Base-by-base conservation (phyloP, 2,113 vertebrate genomes). In the Rhipidura dahli region DNA sequence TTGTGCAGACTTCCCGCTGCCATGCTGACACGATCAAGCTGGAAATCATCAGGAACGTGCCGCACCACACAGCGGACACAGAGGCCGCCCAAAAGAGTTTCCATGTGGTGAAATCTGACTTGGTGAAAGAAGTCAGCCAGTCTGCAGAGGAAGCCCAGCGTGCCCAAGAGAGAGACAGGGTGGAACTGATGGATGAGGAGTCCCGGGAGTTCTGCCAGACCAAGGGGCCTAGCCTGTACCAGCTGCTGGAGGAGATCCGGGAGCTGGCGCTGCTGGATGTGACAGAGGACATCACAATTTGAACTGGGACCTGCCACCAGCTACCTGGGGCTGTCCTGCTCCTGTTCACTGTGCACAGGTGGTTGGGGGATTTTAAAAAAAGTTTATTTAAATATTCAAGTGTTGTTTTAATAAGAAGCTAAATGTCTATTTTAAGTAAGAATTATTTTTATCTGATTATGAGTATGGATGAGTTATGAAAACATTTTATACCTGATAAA, bases 211-310 rank as follows among this genome's bases (percentile, higher is more conserved):
- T 98, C 93, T 92, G 98, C 68, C 99, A 99, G 94, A 99, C 98
- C 49, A 98, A 97, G 86, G 97, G 96, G 2, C 96, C 94, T 5
- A 99, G 98, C 65, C 97, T 99, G 1, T 99, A 99, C 95, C 97
- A 97, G 2, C 81, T 99, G 31, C 97, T 99, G 89, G 99, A 99
- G 96, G 99, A 99, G 95, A 98, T 99, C n/a, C 96, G 98, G 51
- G 99, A 99, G 84, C 95, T 99, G 64, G 99, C 99, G 1, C 97
- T 99, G 26, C 72, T 98, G 14, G 98, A 99, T 35, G 96, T 98
- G 30, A 96, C 97, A 2, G 39, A 50, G 33, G 95, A 75, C 9
- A 6, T 42, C 3, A 30, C 70, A 75, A 66, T 95, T 12, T 97
- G 92, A 98, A 20, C 64, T 35, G 7, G 15, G 50, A 7, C 11